Conservation (phyloP, 2,888 invertebrate species). For the Conomelus anceps region DNA sequence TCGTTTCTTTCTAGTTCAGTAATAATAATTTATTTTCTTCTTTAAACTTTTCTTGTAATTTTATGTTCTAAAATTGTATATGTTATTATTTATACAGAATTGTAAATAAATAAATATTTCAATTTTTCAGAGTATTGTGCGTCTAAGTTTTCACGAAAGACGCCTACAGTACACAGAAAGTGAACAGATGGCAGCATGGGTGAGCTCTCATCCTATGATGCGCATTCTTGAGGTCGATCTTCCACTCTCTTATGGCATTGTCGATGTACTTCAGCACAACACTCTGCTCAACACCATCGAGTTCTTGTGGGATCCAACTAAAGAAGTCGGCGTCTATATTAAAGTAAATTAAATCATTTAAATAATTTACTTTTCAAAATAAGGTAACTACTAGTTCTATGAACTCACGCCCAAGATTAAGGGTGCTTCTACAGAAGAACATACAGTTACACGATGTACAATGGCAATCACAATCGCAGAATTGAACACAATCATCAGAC, state of each 20-base stretch:
- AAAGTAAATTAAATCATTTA: conserved; percentile 67
- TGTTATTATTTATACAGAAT: too few relatives aligned
- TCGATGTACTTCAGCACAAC: conserved; percentile 67
- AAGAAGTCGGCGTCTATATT: conserved; percentile 91
- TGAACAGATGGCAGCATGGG: conserved; percentile 91
- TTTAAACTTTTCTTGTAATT: background rate
- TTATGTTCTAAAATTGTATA: conserved; percentile 1
- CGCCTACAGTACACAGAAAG: conserved; percentile 91
- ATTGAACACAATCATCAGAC: too few relatives aligned
- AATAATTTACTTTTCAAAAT: too few relatives aligned
- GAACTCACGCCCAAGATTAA: too few relatives aligned
- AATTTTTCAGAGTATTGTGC: conserved; percentile 66
- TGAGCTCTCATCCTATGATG: conserved; percentile 80
- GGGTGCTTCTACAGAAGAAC: too few relatives aligned
- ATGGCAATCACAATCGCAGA: too few relatives aligned
- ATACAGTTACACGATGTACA: too few relatives aligned
- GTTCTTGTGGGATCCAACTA: conserved; percentile 92
- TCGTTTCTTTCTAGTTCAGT: too few relatives aligned
- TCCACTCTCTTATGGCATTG: conserved; percentile 86
- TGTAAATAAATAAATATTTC: background rate
- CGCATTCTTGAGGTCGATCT: conserved; percentile 88
- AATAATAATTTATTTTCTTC: background rate
- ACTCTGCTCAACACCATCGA: conserved; percentile 71
- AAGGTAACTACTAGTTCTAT: too few relatives aligned
- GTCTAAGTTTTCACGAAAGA: conserved; percentile 93